Conservation (phyloP, 1,140 invertebrate species). For the Paraescarpia echinospica region DNA sequence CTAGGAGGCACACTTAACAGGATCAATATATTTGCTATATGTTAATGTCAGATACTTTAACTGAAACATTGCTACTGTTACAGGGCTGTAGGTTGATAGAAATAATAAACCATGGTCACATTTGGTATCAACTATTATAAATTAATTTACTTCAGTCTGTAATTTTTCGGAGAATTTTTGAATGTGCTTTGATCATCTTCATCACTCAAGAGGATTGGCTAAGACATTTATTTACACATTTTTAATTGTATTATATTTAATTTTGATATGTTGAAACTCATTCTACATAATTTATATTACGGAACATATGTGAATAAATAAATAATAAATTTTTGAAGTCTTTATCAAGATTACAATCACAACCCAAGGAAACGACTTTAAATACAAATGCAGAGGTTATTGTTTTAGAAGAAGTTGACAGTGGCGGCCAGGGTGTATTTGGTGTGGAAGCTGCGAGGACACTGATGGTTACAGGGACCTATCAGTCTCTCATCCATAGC, state of each 20-base stretch:
- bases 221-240: background rate
- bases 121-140: too few relatives aligned
- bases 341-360: background rate
- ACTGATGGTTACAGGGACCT: background rate
- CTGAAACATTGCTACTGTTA: too few relatives aligned
- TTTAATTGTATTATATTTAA: background rate
- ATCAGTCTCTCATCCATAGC: background rate
- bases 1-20: too few relatives aligned
- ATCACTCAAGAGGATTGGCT: too few relatives aligned
- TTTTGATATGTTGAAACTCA: background rate
- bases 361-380: background rate
- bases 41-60: too few relatives aligned
- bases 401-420: background rate
- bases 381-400: background rate
- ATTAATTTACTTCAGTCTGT: too few relatives aligned
- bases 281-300: background rate
- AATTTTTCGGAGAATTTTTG: too few relatives aligned
- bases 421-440: background rate
- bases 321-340: background rate
- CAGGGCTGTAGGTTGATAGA: too few relatives aligned
- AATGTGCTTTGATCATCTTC: too few relatives aligned
- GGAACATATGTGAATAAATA: background rate
- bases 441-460: background rate
- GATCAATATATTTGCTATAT: too few relatives aligned
- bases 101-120: too few relatives aligned